A percentile compares a stretch with the other conserved stretches of the same genome.
Conservation (phyloP, 1,140 invertebrate genomes). For the Zelostemma sp. region DNA sequence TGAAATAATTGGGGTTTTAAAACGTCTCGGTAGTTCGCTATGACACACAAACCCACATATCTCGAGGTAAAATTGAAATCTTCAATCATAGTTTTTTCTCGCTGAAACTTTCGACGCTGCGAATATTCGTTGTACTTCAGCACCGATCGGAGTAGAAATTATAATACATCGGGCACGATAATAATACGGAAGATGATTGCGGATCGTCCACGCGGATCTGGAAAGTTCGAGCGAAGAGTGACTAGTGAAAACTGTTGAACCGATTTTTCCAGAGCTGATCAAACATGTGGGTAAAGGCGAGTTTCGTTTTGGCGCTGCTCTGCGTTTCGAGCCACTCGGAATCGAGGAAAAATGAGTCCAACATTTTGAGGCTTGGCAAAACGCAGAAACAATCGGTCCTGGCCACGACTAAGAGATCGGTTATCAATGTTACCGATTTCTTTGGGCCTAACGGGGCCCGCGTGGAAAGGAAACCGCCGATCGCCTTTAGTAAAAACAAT, state of each 20-base stretch:
- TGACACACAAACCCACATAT: slow-evolving; percentile 3
- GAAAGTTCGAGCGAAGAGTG: slow-evolving; percentile 10
- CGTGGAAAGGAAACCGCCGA: slow-evolving; percentile 20
- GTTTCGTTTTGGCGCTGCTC: background rate
- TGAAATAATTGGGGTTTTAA: background rate
- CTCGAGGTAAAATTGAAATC: slow-evolving; percentile 1
- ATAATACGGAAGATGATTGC: slow-evolving; percentile 3
- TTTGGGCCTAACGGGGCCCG: slow-evolving; percentile 29
- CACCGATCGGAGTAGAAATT: background rate
- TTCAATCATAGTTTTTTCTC: background rate
- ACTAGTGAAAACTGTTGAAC: slow-evolving; percentile 20
- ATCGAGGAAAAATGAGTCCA: slow-evolving; percentile 49
- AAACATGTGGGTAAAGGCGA: slow-evolving; percentile 20
- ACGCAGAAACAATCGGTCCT: slow-evolving; percentile 2
- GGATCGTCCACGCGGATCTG: background rate
- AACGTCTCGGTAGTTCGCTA: background rate
- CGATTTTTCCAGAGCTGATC: background rate
- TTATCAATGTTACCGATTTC: slow-evolving; percentile 11
- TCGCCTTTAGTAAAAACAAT: slow-evolving; percentile 63
- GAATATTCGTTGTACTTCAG: background rate
- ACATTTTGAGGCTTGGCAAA: slow-evolving; percentile 57
- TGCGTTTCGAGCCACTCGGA: slow-evolving; percentile 3
- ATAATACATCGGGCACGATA: background rate
- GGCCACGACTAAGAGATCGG: background rate
- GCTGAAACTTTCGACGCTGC: background rate